These are phyloP conservation scores for Heliconius melpomene DNA, from an alignment of 1,140 invertebrate genomes.

Conservation along the genomic window DNA sequence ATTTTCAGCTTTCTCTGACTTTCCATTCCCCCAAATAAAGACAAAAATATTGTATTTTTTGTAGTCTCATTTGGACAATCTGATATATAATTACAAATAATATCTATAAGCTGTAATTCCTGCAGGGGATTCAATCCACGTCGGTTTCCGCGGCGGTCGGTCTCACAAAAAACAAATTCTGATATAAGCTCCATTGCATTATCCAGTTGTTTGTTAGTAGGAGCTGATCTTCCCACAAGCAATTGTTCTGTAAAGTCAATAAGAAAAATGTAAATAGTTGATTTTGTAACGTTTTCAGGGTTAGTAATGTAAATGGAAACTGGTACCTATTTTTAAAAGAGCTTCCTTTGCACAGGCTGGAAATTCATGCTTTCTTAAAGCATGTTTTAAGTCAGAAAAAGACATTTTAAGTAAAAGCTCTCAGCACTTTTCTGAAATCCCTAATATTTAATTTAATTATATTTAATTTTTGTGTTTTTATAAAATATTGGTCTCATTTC, in stretches of 20 bases:
- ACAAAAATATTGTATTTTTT: constrained; percentile 90
- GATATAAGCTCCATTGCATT: constrained; percentile 88
- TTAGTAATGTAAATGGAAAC: neutral
- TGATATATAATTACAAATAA: constrained; percentile 88
- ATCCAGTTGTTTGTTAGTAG: constrained; percentile 76
- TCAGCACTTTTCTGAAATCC: neutral
- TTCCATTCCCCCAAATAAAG: constrained; percentile 87
- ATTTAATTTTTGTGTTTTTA: neutral
- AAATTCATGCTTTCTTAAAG: constrained; percentile 75
- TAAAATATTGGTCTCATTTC: neutral
- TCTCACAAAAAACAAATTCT: constrained; percentile 91
- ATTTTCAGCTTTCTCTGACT: constrained; percentile 85
- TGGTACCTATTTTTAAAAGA: constrained; percentile 66
- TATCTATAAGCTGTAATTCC: constrained; percentile 88
- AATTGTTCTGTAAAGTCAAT: constrained; percentile 71
- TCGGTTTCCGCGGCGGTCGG: constrained; percentile 84
- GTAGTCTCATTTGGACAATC: constrained; percentile 86
- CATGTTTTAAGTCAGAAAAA: constrained; percentile 57
- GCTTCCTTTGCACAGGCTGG: constrained; percentile 74
- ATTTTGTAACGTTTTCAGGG: neutral
- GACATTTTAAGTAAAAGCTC: neutral
- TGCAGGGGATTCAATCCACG: constrained; percentile 84
- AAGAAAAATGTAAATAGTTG: neutral
- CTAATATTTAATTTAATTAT: neutral
- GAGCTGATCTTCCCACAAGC: constrained; percentile 66